phyloP scores from a whole-genome alignment of 2,113 vertebrate species.

The Chascanopsetta lugubris region DNA sequence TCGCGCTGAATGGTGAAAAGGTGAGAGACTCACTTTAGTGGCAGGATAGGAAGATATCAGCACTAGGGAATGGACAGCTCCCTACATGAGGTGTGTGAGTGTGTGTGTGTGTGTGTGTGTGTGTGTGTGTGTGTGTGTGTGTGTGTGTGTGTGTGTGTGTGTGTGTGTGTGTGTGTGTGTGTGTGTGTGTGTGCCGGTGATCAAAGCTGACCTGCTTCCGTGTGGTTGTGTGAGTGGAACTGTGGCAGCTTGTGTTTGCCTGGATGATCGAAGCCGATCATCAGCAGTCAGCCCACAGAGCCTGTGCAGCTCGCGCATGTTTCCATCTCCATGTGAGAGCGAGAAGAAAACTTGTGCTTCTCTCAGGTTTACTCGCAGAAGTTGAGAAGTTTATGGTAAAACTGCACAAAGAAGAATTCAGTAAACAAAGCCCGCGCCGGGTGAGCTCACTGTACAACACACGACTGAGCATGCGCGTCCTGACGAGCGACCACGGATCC shows the following conservation, averaged over 20 bases:
- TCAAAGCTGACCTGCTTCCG: conserved; percentile 44
- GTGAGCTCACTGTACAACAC: background rate
- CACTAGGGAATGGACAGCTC: conserved; percentile 52
- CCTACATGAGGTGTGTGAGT: conserved; percentile 20
- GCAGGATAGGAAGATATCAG: conserved; percentile 45
- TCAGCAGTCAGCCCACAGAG: conserved; percentile 13
- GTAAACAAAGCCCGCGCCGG: background rate
- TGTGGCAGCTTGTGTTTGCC: conserved; percentile 5
- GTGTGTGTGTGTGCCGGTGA: conserved; percentile 17
- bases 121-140: conserved; percentile 13
- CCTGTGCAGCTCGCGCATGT: background rate
- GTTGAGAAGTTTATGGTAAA: conserved; percentile 14
- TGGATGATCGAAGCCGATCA: conserved; percentile 29
- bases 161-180: conserved; percentile 15
- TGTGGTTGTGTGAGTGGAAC: conserved; percentile 5
- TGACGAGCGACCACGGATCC: background rate
- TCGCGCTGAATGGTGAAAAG: conserved; percentile 43
- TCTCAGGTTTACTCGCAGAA: conserved; percentile 28
- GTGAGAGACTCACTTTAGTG: conserved; percentile 41
- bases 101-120: conserved; percentile 5
- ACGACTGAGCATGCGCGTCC: background rate
- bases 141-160: background rate
- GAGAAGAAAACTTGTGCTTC: background rate
- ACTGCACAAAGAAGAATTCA: conserved; percentile 4
- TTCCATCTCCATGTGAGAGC: background rate